These are phyloP conservation scores for Caerostris darwini DNA, from an alignment of 1,140 invertebrate species.

Conservation along the genomic window DNA sequence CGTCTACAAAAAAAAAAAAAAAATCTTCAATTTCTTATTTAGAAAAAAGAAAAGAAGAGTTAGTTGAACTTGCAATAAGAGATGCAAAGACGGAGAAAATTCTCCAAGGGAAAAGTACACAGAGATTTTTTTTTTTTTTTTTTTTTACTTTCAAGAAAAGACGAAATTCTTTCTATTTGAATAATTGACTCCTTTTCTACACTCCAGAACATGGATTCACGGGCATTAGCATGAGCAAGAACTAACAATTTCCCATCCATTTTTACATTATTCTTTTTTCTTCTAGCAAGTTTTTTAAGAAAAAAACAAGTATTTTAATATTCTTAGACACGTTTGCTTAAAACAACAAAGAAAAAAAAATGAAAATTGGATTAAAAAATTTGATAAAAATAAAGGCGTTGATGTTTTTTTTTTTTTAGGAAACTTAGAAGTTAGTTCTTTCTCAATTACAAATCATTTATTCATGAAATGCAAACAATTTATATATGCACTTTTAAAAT, in stretches of 20 bases:
- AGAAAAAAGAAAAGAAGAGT: background rate
- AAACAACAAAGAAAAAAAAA: too few species aligned
- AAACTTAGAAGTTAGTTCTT: too few species aligned
- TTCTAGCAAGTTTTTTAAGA: too few species aligned
- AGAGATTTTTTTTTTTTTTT: background rate
- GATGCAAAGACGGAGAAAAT: background rate
- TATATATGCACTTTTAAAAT: too few species aligned
- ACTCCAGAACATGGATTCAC: background rate
- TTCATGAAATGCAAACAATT: too few species aligned
- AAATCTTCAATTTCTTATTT: background rate
- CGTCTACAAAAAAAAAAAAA: background rate
- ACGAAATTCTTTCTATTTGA: slow-evolving; percentile 34
- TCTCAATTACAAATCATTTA: too few species aligned
- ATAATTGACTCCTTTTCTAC: background rate
- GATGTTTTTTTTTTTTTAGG: too few species aligned
- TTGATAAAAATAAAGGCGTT: too few species aligned
- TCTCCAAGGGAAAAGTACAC: background rate
- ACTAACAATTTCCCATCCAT: background rate
- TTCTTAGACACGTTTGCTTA: background rate
- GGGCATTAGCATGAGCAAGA: slow-evolving; percentile 25
- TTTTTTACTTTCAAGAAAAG: background rate
- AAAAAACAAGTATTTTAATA: slow-evolving; percentile 1
- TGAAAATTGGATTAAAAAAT: too few species aligned
- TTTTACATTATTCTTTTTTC: background rate
- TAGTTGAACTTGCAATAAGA: background rate